Conservation (phyloP, 2,888 invertebrate genomes). For the Pheosia gnoma region DNA sequence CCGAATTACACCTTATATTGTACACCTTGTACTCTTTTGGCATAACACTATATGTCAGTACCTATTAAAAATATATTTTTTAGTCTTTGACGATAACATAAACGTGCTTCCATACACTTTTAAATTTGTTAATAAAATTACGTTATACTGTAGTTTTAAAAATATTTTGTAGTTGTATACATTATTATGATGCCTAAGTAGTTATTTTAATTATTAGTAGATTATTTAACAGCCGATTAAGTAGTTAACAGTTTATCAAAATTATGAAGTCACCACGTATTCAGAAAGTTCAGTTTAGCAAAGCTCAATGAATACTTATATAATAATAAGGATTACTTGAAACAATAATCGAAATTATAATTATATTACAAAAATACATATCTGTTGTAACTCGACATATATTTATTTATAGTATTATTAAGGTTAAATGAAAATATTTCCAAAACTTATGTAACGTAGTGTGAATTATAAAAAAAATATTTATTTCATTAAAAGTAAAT, state of each 20-base stretch:
- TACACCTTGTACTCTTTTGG: too few relatives aligned
- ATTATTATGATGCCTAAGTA: constrained; percentile 15
- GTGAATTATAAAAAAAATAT: constrained; percentile 30
- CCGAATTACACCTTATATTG: too few relatives aligned
- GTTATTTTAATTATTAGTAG: background rate
- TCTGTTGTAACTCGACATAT: constrained; percentile 10
- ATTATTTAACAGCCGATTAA: constrained; percentile 13
- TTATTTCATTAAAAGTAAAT: constrained; percentile 36
- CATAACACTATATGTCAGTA: too few relatives aligned
- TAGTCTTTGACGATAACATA: constrained; percentile 10
- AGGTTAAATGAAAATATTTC: constrained; percentile 14
- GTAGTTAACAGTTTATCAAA: background rate
- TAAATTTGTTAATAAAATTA: constrained; percentile 15
- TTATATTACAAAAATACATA: constrained; percentile 10
- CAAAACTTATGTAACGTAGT: constrained; percentile 26
- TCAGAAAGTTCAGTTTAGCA: too few relatives aligned
- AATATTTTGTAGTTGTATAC: constrained; percentile 7
- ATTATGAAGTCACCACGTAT: background rate
- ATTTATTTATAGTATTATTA: constrained; percentile 15
- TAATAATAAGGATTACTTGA: too few relatives aligned
- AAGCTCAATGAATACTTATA: too few relatives aligned
- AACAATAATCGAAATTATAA: constrained; percentile 7
- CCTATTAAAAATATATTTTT: background rate
- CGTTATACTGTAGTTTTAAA: constrained; percentile 20
- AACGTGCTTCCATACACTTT: constrained; percentile 47